Evolutionary conservation across 2,888 invertebrate genomes (phyloP).

Genomic region (Eristalis tenax): DNA sequence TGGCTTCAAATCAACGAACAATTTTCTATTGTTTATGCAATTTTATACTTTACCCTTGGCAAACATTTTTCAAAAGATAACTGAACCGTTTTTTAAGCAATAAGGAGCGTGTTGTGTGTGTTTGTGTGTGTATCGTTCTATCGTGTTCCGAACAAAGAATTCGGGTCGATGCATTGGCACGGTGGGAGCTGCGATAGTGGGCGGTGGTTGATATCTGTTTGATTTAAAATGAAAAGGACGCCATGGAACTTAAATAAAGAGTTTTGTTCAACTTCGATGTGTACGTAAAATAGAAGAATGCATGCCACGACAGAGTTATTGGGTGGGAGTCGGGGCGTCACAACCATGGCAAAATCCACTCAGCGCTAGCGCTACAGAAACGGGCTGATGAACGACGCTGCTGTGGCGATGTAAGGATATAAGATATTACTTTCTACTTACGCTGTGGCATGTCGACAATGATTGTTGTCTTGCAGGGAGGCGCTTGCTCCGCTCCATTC

Average conservation of each 20-base stretch:
- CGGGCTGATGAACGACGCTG: slow-evolving; percentile 49
- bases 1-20: slow-evolving; percentile 64
- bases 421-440: slow-evolving; percentile 68
- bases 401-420: slow-evolving; percentile 46
- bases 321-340: background rate
- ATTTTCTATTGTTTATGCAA: slow-evolving; percentile 72
- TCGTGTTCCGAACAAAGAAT: slow-evolving; percentile 32
- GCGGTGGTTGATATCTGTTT: slow-evolving; percentile 46
- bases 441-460: slow-evolving; percentile 67
- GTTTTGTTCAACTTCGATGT: slow-evolving; percentile 45
- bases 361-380: background rate
- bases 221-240: slow-evolving; percentile 52
- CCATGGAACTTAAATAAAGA: slow-evolving; percentile 51
- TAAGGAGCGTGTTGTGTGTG: slow-evolving; percentile 58
- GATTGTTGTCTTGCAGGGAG: slow-evolving; percentile 63
- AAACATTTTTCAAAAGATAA: slow-evolving; percentile 71
- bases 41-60: slow-evolving; percentile 68
- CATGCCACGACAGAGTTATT: slow-evolving; percentile 12
- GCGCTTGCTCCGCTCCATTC: background rate
- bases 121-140: background rate
- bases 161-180: slow-evolving; percentile 52
- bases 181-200: background rate
- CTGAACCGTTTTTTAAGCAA: slow-evolving; percentile 67
- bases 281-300: slow-evolving; percentile 32
- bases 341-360: background rate